Evolutionary conservation across 2,797 vertebrate genomes (phyloP), one percentile per base, ranked within the genome.

Genomic region (Onychomys leucogaster): DNA sequence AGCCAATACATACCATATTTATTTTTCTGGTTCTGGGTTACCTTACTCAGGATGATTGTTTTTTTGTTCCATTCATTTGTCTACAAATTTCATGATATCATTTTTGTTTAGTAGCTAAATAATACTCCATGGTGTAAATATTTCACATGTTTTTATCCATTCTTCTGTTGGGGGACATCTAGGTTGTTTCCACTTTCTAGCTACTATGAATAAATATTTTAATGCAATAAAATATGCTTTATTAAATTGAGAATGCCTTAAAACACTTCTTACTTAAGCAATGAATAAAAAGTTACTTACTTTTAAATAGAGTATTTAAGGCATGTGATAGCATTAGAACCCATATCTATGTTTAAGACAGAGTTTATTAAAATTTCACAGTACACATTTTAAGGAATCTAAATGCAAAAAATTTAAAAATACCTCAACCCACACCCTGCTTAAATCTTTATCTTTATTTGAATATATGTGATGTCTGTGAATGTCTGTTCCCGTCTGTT

Each of bases 161-260:
- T 82, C 57, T 17, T 61, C n/a, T 61, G 10, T 41, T 82, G 25
- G 61, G 25, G 25, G 25, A 82, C 25, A 5, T 43, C 2, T 41
- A 82, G 23, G 21, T 61, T 82, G 37, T 82, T 61, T 43, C 2
- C 14, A 8, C 23, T 82, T 82, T 41, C 37, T 61, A 13, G 7
- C 25, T 82, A n/a, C 17, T 61, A 17, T 61, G 14, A 43, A 61
- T 61, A 41, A 82, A 43, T 61, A 82, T 82, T 97, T 69, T 46
- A 94, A 96, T 69, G 3, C 65, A 96, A 97, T 49, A 19, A 32
- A 76, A 89, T 96, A 93, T 84, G 0, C 0, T 7, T 34, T 85
- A 57, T 96, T 93, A 65, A 80, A 90, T 23, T 83, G 16, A 81
- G 43, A 75, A 12, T 16, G 0, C 21, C 67, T 83, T 76, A 71